Percentiles rank a stretch among this genome's conserved stretches.
Evolutionary conservation across 2,888 invertebrate species (phyloP).

Genomic region (Morpho achilles): DNA sequence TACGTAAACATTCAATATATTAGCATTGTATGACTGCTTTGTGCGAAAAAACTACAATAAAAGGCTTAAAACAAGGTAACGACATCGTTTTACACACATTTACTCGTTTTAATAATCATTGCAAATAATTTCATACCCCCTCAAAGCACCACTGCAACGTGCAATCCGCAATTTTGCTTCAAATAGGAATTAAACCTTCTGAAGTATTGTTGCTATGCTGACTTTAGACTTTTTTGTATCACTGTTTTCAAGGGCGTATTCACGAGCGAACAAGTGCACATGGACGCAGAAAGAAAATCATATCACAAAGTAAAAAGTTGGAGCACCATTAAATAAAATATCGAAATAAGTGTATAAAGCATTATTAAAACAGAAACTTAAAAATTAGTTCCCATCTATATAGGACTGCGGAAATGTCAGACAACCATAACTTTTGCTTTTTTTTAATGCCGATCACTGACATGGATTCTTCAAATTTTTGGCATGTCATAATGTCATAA

Average conservation of each 20-base stretch:
- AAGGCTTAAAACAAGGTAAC: no score
- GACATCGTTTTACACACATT: no score
- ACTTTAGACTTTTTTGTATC: slow-evolving; percentile 64
- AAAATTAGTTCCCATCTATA: slow-evolving; percentile 44
- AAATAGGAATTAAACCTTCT: slow-evolving; percentile 52
- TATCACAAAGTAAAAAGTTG: slow-evolving; percentile 4
- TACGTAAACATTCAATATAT: no score
- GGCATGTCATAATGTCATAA: slow-evolving; percentile 12
- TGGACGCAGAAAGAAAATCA: slow-evolving; percentile 9
- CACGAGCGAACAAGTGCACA: slow-evolving; percentile 41
- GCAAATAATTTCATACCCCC: slow-evolving; percentile 49
- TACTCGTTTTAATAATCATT: not conserved
- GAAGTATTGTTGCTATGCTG: slow-evolving; percentile 75
- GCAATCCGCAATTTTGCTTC: slow-evolving; percentile 43
- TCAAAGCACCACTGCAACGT: slow-evolving; percentile 50
- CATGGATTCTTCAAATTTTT: slow-evolving; percentile 6
- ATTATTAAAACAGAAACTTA: slow-evolving; percentile 45
- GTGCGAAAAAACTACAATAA: no score
- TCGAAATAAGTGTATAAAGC: slow-evolving; percentile 36
- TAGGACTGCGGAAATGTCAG: slow-evolving; percentile 46
- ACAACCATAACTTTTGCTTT: slow-evolving; percentile 31
- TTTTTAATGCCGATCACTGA: slow-evolving; percentile 12
- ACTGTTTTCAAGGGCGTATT: slow-evolving; percentile 72
- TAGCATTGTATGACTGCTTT: no score
- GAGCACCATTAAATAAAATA: slow-evolving; percentile 22